Evolutionary conservation across 2,797 vertebrate genomes (phyloP).

Genomic region (Cyclopterus lumpus): DNA sequence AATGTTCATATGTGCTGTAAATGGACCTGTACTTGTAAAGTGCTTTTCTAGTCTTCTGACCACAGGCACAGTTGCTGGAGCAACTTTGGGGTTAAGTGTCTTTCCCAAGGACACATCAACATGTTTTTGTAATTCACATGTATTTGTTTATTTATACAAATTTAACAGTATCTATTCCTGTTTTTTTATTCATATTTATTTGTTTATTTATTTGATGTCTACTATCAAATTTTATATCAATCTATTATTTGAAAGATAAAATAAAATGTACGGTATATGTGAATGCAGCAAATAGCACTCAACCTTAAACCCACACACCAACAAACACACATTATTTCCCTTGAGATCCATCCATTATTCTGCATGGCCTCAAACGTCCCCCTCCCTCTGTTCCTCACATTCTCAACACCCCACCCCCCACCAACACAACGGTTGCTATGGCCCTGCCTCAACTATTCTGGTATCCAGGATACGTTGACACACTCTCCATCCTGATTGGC

Average conservation of each 20-base stretch:
- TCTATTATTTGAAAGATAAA: background rate
- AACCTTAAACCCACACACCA: background rate
- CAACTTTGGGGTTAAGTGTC: too few species aligned
- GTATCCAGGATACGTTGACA: conserved; percentile 84
- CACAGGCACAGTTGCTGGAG: too few species aligned
- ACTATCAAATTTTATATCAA: background rate
- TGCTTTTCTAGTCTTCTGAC: too few species aligned
- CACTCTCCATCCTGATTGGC: conserved; percentile 78
- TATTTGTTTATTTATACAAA: too few species aligned
- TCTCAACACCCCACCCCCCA: conserved; percentile 24
- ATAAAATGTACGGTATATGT: background rate
- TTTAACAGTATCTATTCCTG: too few species aligned
- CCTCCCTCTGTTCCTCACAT: conserved; percentile 25
- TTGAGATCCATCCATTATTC: conserved; percentile 58
- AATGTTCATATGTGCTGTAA: too few species aligned
- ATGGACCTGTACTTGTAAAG: too few species aligned
- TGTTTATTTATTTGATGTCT: background rate
- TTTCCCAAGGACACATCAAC: too few species aligned
- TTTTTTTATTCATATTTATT: background rate
- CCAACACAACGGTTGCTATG: conserved; percentile 71
- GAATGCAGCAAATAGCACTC: conserved; percentile 6
- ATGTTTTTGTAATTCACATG: too few species aligned
- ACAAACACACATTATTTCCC: conserved; percentile 19
- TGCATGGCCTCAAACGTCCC: conserved; percentile 48
- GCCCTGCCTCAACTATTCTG: conserved; percentile 76